phyloP scores from a whole-genome alignment of 2,797 vertebrate genomes.

The Sparus aurata region DNA sequence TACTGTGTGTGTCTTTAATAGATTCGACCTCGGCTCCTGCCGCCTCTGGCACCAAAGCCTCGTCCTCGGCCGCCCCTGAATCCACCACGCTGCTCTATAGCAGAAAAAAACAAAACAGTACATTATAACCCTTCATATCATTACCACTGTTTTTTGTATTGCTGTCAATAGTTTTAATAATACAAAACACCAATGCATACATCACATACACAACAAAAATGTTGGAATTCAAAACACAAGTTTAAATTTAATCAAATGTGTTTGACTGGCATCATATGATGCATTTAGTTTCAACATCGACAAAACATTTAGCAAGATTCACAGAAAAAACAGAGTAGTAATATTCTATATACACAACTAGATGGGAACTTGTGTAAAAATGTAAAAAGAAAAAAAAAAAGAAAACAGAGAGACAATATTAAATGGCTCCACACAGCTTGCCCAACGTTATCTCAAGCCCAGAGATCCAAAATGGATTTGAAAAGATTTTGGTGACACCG shows the following conservation, averaged over 20 bases:
- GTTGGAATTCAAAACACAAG: not conserved
- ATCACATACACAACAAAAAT: not conserved
- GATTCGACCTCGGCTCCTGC: slow-evolving; percentile 93
- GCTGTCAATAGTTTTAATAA: not conserved
- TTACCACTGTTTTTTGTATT: not conserved
- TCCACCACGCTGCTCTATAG: slow-evolving; percentile 94
- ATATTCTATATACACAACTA: too few relatives aligned
- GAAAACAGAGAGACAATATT: too few relatives aligned
- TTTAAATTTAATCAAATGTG: not conserved
- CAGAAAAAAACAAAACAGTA: slow-evolving; percentile 20
- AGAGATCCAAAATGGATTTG: too few relatives aligned
- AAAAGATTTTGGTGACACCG: too few relatives aligned
- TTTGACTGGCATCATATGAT: not conserved
- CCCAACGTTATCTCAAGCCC: too few relatives aligned
- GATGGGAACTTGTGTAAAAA: too few relatives aligned
- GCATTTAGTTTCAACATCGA: too few relatives aligned
- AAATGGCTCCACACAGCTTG: too few relatives aligned
- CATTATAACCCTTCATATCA: not conserved
- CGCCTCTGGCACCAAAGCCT: slow-evolving; percentile 94
- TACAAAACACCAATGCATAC: not conserved
- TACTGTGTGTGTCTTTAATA: slow-evolving; percentile 86
- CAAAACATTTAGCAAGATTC: too few relatives aligned
- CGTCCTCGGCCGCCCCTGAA: slow-evolving; percentile 94
- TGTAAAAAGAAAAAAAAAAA: too few relatives aligned
- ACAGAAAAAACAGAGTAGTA: too few relatives aligned